Percentiles rank a stretch among this genome's conserved stretches.
These are phyloP conservation scores for Taphrorychus bicolor DNA, from an alignment of 2,888 invertebrate genomes.

Conservation along the genomic window DNA sequence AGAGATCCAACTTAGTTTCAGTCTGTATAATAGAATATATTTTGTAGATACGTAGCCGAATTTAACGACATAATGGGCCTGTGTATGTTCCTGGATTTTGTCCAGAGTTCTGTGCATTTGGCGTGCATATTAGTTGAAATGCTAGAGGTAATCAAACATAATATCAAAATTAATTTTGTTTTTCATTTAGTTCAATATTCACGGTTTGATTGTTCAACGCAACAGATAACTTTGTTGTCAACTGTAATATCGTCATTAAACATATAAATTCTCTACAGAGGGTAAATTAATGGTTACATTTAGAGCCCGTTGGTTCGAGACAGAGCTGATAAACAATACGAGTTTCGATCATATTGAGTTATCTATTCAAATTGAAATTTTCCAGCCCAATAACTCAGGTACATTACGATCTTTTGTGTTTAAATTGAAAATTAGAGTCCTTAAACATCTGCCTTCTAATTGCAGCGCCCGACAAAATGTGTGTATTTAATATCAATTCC, in stretches of 20 bases:
- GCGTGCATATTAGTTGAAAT: slow-evolving; percentile 9
- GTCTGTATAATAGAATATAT: too few species aligned
- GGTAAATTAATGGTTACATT: neutral
- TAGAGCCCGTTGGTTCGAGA: neutral
- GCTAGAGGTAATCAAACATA: slow-evolving; percentile 3
- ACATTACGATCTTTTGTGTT: neutral
- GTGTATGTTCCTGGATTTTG: slow-evolving; percentile 14
- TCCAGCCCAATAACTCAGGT: neutral
- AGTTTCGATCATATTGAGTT: neutral
- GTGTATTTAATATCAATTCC: neutral
- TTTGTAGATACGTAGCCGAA: slow-evolving; percentile 6
- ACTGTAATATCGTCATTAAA: slow-evolving; percentile 2
- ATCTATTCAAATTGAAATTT: neutral
- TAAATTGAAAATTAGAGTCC: neutral
- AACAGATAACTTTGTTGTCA: slow-evolving; percentile 2
- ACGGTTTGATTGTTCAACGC: neutral
- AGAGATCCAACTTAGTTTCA: too few species aligned
- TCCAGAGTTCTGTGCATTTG: slow-evolving; percentile 12
- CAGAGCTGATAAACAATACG: neutral
- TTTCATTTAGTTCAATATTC: neutral
- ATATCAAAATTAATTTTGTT: neutral
- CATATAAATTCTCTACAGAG: neutral
- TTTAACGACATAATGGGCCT: slow-evolving; percentile 3
- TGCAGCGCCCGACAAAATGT: neutral
- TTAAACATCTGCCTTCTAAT: neutral